Evolutionary conservation across 2,888 invertebrate species (phyloP), one percentile per base, ranked within the genome.

Genomic region (Chrysomela aeneicollis): DNA sequence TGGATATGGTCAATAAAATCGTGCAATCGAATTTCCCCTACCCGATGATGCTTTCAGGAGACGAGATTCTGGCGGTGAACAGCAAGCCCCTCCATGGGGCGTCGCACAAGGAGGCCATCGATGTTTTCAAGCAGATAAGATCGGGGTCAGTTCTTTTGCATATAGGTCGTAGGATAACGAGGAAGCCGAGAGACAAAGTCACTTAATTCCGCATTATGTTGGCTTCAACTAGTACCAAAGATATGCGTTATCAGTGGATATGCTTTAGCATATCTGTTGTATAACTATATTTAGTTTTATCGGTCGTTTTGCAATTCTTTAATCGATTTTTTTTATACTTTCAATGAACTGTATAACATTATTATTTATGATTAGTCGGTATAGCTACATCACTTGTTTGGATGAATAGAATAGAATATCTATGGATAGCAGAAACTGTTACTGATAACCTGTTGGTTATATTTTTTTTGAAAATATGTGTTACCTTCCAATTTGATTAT

Each of bases 51-150:
- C n/a, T 73, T 86, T 18, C 83, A 91, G 93, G 93, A 77, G 93
- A 93, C 82, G 91, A 92, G 84, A 90, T 93, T 76, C 82, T 92
- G 72, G 90, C 92, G 63, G 90, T 93, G 66, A 93, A 93, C 82
- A 90, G 92, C n/a, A 88, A 90, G 74, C 86, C 89, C 18, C 87
- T 93, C 61, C 90, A 91, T 67, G 92, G 92, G 0, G 85, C 91
- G 78, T 92, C 91, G 0, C 91, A 93, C 79, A 89, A 90, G 55
- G 92, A 93, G 79, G 92, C 92, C 21, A 91, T 93, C 72, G 86
- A 89, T 68, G 87, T 93, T 71, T 92, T 93, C 83, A 92, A 92
- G 77, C 90, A 90, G 77, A 91, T 93, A 53, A 89, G 90, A 77
- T 87, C 88, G 1, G 93, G 93, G 0, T 89, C 90, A 61, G 90